Conservation (phyloP, 2,113 vertebrate genomes). For the Notarius lentiginosus region DNA sequence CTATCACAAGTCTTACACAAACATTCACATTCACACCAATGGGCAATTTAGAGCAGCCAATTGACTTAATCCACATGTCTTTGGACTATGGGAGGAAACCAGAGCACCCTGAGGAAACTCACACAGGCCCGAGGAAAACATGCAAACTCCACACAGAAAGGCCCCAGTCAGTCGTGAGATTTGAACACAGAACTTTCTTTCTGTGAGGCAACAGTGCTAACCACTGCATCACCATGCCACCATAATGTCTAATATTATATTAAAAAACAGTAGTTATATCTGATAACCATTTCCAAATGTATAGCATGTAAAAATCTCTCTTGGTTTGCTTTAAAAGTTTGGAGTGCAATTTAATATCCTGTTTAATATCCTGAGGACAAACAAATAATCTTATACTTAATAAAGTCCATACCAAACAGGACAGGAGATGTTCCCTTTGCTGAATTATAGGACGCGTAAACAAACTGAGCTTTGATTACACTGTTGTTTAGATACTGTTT, state of each 20-base stretch:
- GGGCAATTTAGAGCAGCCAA: too few species aligned
- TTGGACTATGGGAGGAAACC: too few species aligned
- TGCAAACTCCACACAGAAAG: too few species aligned
- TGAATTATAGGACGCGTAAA: neutral
- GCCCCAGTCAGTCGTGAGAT: too few species aligned
- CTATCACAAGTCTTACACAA: too few species aligned
- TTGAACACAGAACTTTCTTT: too few species aligned
- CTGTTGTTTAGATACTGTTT: neutral
- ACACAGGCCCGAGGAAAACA: too few species aligned
- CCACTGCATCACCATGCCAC: too few species aligned
- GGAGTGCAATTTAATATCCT: neutral
- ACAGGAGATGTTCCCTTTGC: neutral
- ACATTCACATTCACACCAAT: too few species aligned
- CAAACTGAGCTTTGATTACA: neutral
- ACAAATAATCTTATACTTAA: neutral
- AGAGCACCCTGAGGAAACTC: too few species aligned
- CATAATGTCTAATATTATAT: neutral
- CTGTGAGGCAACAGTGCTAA: too few species aligned
- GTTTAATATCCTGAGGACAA: slow-evolving; percentile 9
- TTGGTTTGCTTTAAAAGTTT: neutral
- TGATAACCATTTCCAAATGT: neutral
- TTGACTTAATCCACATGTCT: too few species aligned
- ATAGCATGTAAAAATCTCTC: neutral
- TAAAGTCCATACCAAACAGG: neutral
- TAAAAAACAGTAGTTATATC: neutral